phyloP scores from a whole-genome alignment of 2,888 invertebrate genomes.

The Zelleria hepariella region DNA sequence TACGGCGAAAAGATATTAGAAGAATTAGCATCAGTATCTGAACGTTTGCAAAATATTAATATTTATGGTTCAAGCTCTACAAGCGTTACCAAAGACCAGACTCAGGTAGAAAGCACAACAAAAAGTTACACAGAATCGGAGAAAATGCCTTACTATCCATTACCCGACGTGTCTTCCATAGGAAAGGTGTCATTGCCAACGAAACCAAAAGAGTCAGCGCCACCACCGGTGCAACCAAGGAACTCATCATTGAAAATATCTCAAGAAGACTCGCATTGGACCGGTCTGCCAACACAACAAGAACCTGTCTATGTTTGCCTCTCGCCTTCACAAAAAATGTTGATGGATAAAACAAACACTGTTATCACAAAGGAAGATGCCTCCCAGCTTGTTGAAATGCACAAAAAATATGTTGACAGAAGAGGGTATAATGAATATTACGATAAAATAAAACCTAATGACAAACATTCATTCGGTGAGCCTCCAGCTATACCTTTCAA shows the following conservation, averaged over 20 bases:
- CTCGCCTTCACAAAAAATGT: constrained; percentile 79
- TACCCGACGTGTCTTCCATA: constrained; percentile 59
- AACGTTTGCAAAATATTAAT: constrained; percentile 57
- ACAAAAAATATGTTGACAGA: constrained; percentile 78
- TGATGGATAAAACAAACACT: constrained; percentile 69
- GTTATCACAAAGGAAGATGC: constrained; percentile 65
- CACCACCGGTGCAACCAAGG: constrained; percentile 58
- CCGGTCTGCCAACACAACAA: constrained; percentile 72
- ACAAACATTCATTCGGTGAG: constrained; percentile 19
- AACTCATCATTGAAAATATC: constrained; percentile 54
- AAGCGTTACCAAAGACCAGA: constrained; percentile 4
- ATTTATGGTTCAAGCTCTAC: constrained; percentile 19
- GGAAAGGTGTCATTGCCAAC: constrained; percentile 44
- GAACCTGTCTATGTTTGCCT: constrained; percentile 77
- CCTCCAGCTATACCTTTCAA: constrained; percentile 47
- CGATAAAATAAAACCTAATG: constrained; percentile 19
- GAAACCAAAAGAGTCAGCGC: constrained; percentile 29
- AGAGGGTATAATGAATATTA: constrained; percentile 68
- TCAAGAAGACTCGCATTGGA: constrained; percentile 64
- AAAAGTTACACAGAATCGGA: constrained; percentile 3
- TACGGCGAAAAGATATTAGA: constrained; percentile 78
- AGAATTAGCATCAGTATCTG: constrained; percentile 76
- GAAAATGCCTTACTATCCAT: constrained; percentile 57
- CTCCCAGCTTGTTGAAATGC: constrained; percentile 77
- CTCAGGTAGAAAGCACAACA: constrained; percentile 11